Evolutionary conservation across 2,888 invertebrate species (phyloP).

Genomic region (Rhagonycha fulva): DNA sequence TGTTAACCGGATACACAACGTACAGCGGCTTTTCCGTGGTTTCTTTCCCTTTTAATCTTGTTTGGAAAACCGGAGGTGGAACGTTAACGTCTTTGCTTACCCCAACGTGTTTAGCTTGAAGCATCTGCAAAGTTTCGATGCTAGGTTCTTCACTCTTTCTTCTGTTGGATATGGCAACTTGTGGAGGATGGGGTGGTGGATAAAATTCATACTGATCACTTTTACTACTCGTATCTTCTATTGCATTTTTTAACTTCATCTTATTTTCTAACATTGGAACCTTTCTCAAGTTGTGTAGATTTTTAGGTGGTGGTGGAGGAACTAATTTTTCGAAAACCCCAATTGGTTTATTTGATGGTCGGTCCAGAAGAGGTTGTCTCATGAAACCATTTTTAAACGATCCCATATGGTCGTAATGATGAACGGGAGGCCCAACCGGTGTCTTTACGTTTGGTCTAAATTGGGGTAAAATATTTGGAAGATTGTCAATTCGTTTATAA

Average conservation of each 20-base stretch:
- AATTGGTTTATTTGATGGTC: conserved; percentile 54
- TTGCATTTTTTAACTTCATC: conserved; percentile 24
- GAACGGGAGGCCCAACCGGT: conserved; percentile 50
- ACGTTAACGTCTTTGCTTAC: conserved; percentile 48
- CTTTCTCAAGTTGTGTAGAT: conserved; percentile 57
- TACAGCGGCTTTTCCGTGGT: conserved; percentile 55
- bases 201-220: conserved; percentile 44
- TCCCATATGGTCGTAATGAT: conserved; percentile 23
- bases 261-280: conserved; percentile 53
- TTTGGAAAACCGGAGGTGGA: conserved; percentile 37
- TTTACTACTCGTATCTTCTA: conserved; percentile 41
- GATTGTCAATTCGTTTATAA: conserved; percentile 51
- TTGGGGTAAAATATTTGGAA: conserved; percentile 73
- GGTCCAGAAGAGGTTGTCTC: conserved; percentile 52
- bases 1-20: conserved; percentile 66
- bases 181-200: conserved; percentile 54
- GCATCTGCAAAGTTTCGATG: conserved; percentile 71
- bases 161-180: conserved; percentile 55
- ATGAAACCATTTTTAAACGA: conserved; percentile 43
- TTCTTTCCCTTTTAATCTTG: conserved; percentile 32
- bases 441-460: conserved; percentile 70
- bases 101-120: conserved; percentile 60
- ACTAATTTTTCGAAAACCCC: conserved; percentile 54
- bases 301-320: conserved; percentile 51
- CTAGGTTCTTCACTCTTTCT: conserved; percentile 55